Percentiles rank a stretch among this genome's conserved stretches.
Conservation (phyloP, 2,888 invertebrate species). For the Cosmia trapezina region DNA sequence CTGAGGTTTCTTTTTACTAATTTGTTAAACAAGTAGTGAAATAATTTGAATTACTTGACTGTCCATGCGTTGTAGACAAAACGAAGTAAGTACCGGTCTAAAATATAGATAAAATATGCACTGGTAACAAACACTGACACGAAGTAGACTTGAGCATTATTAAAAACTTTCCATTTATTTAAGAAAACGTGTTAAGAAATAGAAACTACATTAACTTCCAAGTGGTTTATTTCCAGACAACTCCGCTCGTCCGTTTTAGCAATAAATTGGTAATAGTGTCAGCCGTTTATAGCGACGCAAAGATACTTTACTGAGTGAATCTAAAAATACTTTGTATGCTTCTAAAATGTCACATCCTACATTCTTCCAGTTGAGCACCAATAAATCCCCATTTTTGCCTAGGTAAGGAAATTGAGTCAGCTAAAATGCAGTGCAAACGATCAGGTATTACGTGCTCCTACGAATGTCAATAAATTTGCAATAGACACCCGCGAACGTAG, state of each 20-base stretch:
- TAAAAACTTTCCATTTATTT: background rate
- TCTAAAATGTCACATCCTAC: constrained; percentile 18
- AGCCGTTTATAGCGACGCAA: background rate
- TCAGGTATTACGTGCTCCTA: constrained; percentile 44
- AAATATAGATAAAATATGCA: too few relatives aligned
- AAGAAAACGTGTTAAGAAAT: too few relatives aligned
- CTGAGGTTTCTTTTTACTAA: background rate
- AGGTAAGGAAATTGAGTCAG: constrained; percentile 44
- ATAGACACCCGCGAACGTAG: constrained; percentile 55
- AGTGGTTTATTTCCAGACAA: background rate
- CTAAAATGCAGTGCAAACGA: constrained; percentile 54
- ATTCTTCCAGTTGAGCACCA: constrained; percentile 6
- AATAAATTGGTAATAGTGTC: constrained; percentile 9
- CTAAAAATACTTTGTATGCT: constrained; percentile 1
- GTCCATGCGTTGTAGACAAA: background rate
- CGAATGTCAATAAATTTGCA: constrained; percentile 62
- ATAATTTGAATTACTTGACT: background rate
- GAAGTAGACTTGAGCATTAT: background rate
- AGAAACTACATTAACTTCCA: background rate
- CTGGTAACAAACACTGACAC: background rate
- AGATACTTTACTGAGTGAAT: background rate
- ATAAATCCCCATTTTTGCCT: constrained; percentile 47
- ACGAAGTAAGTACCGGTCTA: too few relatives aligned
- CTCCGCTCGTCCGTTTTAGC: background rate
- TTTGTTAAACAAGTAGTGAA: background rate